Evolutionary conservation across 1,140 invertebrate genomes (phyloP), one percentile per base, ranked within the genome.

Genomic region (Pogonomyrmex californicus): DNA sequence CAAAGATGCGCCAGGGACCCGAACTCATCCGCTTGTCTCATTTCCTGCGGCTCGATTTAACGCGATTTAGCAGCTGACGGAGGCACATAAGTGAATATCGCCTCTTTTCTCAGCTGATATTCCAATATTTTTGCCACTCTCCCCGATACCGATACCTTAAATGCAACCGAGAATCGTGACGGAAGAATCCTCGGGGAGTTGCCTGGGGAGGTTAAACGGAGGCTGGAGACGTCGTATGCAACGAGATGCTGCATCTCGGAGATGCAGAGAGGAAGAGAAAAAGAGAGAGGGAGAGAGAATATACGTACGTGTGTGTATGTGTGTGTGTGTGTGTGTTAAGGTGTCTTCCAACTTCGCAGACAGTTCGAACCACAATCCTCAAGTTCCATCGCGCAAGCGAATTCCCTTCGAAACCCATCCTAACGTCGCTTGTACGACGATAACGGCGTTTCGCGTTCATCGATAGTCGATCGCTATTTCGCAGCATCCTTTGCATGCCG

Each of bases 311-410:
- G n/a, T n/a, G n/a, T n/a, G n/a, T n/a, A n/a, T n/a, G n/a, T n/a
- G n/a, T n/a, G n/a, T n/a, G n/a, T n/a, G n/a, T 73, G 70, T 33
- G 41, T 76, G 54, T 87, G 88, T 89, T 79, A 88, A 83, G 76
- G 62, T 86, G 71, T 38, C 66, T 73, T 30, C 68, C 44, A 91
- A 91, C 91, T 91, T 91, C 71, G 85, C 90, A 91, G 91, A 91
- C 90, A 90, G 88, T 91, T 91, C 78, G 62, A 85, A 91, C 91
- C 91, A 86, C 91, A 88, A 90, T 91, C 88, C 90, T 91, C 85
- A 91, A 91, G 90, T 91, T 91, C 73, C 75, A 54, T 91, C 87
- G 87, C n/a, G 86, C 54, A 54, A 9, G 54, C 30, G 38, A 89
- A 76, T 71, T 89, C 79, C 30, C 51, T 41, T 75, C 81, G 65